Evolutionary conservation across 2,888 invertebrate genomes (phyloP).

Genomic region (Trissolcus brochymenae): DNA sequence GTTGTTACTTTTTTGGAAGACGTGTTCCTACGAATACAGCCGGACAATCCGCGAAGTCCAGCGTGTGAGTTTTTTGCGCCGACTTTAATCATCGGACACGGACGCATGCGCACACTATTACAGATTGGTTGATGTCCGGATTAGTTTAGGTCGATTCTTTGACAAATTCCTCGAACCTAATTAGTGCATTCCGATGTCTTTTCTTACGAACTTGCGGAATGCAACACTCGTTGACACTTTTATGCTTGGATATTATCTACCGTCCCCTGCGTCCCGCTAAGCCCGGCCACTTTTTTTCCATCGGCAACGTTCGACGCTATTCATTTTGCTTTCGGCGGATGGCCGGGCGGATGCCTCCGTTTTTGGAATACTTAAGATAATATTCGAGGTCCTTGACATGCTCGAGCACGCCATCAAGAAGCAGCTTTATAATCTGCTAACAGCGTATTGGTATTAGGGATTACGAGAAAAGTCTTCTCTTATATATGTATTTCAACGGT

Average conservation of each 20-base stretch:
- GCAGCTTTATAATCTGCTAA: constrained; percentile 53
- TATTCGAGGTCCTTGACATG: constrained; percentile 54
- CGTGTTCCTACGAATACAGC: constrained; percentile 39
- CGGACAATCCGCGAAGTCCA: constrained; percentile 24
- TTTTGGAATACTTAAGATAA: constrained; percentile 59
- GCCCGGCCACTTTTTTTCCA: constrained; percentile 26
- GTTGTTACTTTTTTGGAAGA: constrained; percentile 11
- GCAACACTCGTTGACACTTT: constrained; percentile 57
- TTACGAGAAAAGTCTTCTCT: constrained; percentile 59
- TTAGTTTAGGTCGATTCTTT: constrained; percentile 56
- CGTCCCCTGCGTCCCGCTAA: constrained; percentile 18
- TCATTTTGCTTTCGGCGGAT: constrained; percentile 52
- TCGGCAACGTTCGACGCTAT: constrained; percentile 29
- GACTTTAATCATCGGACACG: constrained; percentile 48
- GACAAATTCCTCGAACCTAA: constrained; percentile 57
- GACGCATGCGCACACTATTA: constrained; percentile 36
- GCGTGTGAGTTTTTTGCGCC: constrained; percentile 33
- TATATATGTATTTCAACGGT: constrained; percentile 42
- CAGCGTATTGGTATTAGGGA: constrained; percentile 61
- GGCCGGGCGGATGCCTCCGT: constrained; percentile 47
- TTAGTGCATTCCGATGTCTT: constrained; percentile 56
- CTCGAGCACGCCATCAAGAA: constrained; percentile 44
- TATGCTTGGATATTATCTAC: constrained; percentile 51
- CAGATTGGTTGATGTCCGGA: constrained; percentile 47
- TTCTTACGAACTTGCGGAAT: constrained; percentile 58